Evolutionary conservation across 1,140 invertebrate genomes (phyloP), one percentile per base, ranked within the genome.

Genomic region (Drosophila asahinai): DNA sequence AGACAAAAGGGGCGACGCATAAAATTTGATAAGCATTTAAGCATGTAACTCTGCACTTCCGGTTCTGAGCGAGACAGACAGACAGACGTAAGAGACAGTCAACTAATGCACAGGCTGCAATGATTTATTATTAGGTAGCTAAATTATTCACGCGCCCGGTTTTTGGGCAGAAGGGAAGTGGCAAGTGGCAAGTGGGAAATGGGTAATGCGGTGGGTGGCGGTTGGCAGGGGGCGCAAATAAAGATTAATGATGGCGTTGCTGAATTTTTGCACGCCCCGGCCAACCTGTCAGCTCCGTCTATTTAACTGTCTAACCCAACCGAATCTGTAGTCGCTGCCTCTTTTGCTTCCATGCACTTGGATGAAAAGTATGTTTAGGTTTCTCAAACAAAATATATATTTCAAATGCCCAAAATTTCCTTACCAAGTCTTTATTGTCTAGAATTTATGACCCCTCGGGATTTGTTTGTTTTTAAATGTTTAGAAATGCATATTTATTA

Each of bases 21-120:
- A 79, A 90, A 90, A 89, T 90, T 89, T 89, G 86, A 90, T 89
- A 89, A 89, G 86, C 86, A 90, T 89, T 89, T 89, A 90, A 86
- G 86, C 86, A 89, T 90, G 82, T 90, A 90, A 89, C 79, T 84
- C 78, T 83, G 82, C 84, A 89, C 81, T 84, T 89, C 84, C 84
- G 81, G 51, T 77, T 62, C 47, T 57, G 55, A 38, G 68, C 8
- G 33, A 57, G 65, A 19, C 67, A 72, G 30, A 60, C 70, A 60
- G 67, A 59, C 70, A 72, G 52, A 54, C 62, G 25, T 27, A 25
- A 43, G 75, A 54, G 63, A 77, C 75, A 78, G 75, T 70, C 74
- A 55, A 78, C 75, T 78, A 78, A 78, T 78, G 75, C 75, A 78
- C 75, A 77, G 78, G 79, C 86, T 86, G 81, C 86, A 89, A 89